Base-by-base conservation (phyloP, 1,140 invertebrate species). In the Dreissena rostriformis region DNA sequence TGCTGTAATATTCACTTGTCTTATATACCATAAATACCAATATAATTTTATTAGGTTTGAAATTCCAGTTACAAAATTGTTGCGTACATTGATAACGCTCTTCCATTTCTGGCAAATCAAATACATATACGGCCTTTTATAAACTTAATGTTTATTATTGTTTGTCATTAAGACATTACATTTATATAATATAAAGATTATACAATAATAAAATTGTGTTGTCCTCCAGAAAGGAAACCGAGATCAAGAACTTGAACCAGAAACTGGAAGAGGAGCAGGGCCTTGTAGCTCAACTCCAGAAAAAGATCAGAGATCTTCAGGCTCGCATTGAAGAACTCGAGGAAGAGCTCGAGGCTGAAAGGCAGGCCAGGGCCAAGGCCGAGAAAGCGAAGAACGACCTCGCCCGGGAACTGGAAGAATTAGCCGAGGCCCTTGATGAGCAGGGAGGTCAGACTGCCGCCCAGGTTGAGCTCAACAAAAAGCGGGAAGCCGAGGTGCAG, bases 261-360 rank as follows among this genome's bases (percentile, higher is more conserved):
- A 98, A 98, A 94, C 95, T 99, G 81, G 98, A 99, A 94, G 98
- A 99, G 91, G 98, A 99, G 95, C 98, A 99, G 94, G 96, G 96
- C 86, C 95, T 98, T 90, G 97, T 99, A 90, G 96, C 97, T 93
- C 98, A 98, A 94, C 95, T 97, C 85, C 97, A 98, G 94, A 98
- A 98, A 95, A 98, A 99, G 94, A 98, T 99, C 95, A 99, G 99
- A 96, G 98, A 99, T 95, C 95, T 98, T 87, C 97, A 99, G 94
- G 96, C 97, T 89, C 96, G 98, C 93, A 98, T 99, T 93, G 98
- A 99, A 93, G 98, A 99, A 94, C 95, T 99, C 89, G 98, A 99
- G 94, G 98, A 99, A 93, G 98, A 99, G 95, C 96, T 99, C 88
- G 98, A 99, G 95, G 97, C 97, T 86, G 98, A 99, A 94, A 96